A percentile compares a stretch with the other conserved stretches of the same genome.
Evolutionary conservation across 2,113 vertebrate genomes (phyloP).

Genomic region (Euleptes europaea): DNA sequence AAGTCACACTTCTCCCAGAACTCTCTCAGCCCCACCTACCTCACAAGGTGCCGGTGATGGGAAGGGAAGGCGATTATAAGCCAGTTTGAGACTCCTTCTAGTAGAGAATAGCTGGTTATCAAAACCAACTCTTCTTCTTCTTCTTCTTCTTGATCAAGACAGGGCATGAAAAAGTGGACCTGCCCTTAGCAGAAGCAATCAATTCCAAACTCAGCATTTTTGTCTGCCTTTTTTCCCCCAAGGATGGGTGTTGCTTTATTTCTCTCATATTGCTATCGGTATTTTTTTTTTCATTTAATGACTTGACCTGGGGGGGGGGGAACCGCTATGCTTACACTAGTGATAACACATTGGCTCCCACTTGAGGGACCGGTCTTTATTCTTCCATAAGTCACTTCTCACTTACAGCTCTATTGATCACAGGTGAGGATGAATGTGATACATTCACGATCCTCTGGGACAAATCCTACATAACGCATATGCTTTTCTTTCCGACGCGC

Average conservation of each 20-base stretch:
- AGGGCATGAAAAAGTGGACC: constrained; percentile 57
- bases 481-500: constrained; percentile 66
- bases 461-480: constrained; percentile 65
- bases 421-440: constrained; percentile 66
- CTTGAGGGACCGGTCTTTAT: constrained; percentile 68
- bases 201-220: constrained; percentile 66
- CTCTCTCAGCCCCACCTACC: no score
- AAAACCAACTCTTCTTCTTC: no score
- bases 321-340: constrained; percentile 13
- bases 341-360: constrained; percentile 62
- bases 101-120: no score
- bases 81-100: no score
- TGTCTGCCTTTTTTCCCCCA: constrained; percentile 29
- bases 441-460: constrained; percentile 72
- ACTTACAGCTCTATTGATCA: constrained; percentile 68
- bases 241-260: constrained; percentile 55
- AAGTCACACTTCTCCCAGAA: no score
- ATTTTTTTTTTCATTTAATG: constrained; percentile 71
- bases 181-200: constrained; percentile 53
- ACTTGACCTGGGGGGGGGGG: constrained; percentile 45
- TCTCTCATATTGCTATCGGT: constrained; percentile 61
- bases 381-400: constrained; percentile 68
- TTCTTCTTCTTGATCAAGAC: constrained; percentile 16
- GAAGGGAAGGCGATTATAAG: no score
- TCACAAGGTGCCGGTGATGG: no score